Evolutionary conservation across 2,888 invertebrate species (phyloP).

Genomic region (Hemicrepidius hirtus): DNA sequence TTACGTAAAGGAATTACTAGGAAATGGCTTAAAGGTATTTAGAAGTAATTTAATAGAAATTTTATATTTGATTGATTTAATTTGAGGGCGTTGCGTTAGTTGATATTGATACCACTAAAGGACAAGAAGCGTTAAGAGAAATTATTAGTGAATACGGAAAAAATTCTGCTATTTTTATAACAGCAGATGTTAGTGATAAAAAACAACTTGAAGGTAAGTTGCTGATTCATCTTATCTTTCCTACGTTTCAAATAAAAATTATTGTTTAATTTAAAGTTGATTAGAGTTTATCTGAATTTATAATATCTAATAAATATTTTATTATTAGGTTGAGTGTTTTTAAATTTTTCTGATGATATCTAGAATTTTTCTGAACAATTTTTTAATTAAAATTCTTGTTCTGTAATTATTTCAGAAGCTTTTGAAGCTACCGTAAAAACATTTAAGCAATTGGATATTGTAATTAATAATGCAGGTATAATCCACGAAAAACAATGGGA

Average conservation of each 20-base stretch:
- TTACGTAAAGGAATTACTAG: slow-evolving; percentile 26
- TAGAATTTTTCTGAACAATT: not conserved
- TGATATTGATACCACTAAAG: slow-evolving; percentile 66
- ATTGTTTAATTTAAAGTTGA: too few species aligned
- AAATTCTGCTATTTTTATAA: slow-evolving; percentile 80
- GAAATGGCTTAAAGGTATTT: not conserved
- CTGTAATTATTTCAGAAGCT: not conserved
- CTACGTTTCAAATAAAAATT: too few species aligned
- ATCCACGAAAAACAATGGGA: too few species aligned
- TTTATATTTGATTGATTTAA: not conserved
- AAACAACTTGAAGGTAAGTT: slow-evolving; percentile 82
- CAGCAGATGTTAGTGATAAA: slow-evolving; percentile 83
- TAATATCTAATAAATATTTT: too few species aligned
- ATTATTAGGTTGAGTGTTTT: too few species aligned
- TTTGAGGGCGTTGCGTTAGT: slow-evolving; percentile 64
- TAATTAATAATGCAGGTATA: too few species aligned
- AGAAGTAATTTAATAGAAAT: too few species aligned
- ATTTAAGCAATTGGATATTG: too few species aligned
- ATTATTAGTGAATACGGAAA: slow-evolving; percentile 79
- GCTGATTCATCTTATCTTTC: too few species aligned
- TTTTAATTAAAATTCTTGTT: not conserved
- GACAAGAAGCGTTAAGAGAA: slow-evolving; percentile 78
- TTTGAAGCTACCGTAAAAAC: too few species aligned
- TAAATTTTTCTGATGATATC: too few species aligned
- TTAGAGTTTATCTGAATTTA: too few species aligned